Conservation (phyloP, 2,888 invertebrate species). For the Quadroppia sp. region DNA sequence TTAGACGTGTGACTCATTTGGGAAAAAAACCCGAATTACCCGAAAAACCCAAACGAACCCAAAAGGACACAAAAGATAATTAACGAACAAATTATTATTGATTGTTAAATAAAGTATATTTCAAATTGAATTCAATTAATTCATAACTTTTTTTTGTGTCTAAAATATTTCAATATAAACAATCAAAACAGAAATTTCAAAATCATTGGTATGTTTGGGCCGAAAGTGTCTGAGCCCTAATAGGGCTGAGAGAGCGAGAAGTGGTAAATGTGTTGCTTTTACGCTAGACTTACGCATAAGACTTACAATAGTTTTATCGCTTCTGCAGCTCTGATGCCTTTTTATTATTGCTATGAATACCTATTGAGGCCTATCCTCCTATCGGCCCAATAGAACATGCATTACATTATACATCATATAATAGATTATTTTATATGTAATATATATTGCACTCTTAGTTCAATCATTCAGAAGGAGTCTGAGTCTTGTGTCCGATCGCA, state of each 20-base stretch:
- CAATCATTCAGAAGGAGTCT: slow-evolving; percentile 18
- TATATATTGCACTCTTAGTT: background rate
- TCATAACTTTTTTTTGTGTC: too few relatives aligned
- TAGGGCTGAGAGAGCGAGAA: background rate
- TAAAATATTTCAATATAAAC: too few relatives aligned
- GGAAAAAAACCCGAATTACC: too few relatives aligned
- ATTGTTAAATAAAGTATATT: too few relatives aligned
- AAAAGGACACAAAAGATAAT: too few relatives aligned
- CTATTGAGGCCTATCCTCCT: slow-evolving; percentile 1
- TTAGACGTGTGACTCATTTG: too few relatives aligned
- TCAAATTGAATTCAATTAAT: too few relatives aligned
- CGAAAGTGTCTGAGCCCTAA: too few relatives aligned
- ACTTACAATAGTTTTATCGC: background rate
- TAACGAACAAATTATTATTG: too few relatives aligned
- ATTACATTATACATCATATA: background rate
- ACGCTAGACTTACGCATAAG: background rate
- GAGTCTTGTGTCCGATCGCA: slow-evolving; percentile 15
- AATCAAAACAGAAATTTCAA: too few relatives aligned
- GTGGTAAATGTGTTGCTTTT: slow-evolving; percentile 15
- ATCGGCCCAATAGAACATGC: background rate
- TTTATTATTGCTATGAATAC: background rate
- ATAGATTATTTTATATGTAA: background rate
- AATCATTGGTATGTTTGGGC: too few relatives aligned
- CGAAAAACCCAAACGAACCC: too few relatives aligned
- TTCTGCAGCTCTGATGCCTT: slow-evolving; percentile 20